Evolutionary conservation across 30 jellyfish, hydroid and myxozoan genomes (phyloP).

Genomic region (Pseudorhiza aurosa): DNA sequence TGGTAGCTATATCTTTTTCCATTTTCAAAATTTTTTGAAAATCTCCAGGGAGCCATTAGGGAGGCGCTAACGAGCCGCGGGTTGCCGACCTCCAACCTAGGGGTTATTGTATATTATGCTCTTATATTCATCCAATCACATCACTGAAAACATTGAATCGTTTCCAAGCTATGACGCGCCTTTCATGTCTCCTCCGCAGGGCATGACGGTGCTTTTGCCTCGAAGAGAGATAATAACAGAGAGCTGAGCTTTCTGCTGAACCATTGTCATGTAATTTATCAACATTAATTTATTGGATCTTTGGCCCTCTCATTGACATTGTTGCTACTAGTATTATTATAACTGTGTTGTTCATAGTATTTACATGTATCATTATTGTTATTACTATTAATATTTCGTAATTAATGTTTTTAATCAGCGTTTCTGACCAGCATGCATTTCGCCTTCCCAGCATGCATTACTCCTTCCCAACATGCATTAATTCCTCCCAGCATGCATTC

Average conservation of each 20-base stretch:
- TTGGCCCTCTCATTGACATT: not conserved
- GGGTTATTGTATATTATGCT: too few relatives aligned
- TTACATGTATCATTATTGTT: not conserved
- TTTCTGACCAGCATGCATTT: constrained; percentile 1
- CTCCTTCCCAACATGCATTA: too few relatives aligned
- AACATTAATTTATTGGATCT: constrained; percentile 52
- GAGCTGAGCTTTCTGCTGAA: constrained; percentile 60
- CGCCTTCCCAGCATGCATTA: constrained; percentile 8
- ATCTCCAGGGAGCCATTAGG: too few relatives aligned
- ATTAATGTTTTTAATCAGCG: not conserved
- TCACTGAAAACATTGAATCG: too few relatives aligned
- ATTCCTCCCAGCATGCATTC: too few relatives aligned
- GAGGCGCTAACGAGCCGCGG: too few relatives aligned
- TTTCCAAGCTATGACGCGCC: not conserved
- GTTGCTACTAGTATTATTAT: not conserved
- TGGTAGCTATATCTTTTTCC: too few relatives aligned
- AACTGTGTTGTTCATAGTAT: not conserved
- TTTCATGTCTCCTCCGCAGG: constrained; percentile 30
- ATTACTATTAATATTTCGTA: not conserved
- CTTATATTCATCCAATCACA: too few relatives aligned
- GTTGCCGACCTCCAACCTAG: too few relatives aligned
- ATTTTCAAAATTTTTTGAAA: too few relatives aligned
- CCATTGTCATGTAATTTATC: constrained; percentile 48
- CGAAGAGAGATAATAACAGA: constrained; percentile 52
- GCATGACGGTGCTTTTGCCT: constrained; percentile 39